Conservation (phyloP, 2,888 invertebrate species). For the Meandrusa payeni region DNA sequence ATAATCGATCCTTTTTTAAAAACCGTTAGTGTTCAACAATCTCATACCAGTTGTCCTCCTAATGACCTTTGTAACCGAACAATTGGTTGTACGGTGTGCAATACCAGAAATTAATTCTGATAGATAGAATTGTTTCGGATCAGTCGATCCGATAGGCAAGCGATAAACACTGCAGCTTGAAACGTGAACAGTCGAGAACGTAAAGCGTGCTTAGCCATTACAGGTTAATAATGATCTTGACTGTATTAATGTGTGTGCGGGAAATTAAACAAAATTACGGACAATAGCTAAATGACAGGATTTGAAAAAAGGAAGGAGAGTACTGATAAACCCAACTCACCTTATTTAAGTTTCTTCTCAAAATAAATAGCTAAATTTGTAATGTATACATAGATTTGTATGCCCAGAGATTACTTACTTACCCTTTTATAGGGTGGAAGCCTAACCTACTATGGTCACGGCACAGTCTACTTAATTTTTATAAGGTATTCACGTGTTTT, state of each 20-base stretch:
- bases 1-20: too few relatives aligned
- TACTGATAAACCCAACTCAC: too few relatives aligned
- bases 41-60: not conserved
- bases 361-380: too few relatives aligned
- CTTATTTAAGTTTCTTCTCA: too few relatives aligned
- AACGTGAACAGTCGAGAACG: conserved; percentile 4
- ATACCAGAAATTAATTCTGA: conserved; percentile 11
- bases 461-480: too few relatives aligned
- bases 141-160: conserved; percentile 1
- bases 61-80: not conserved
- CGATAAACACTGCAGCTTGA: conserved; percentile 1
- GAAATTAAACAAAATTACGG: not conserved
- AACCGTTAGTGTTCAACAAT: not conserved
- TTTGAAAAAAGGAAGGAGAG: too few relatives aligned
- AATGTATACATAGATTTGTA: too few relatives aligned
- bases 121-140: not conserved
- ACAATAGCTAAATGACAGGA: too few relatives aligned
- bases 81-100: not conserved
- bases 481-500: too few relatives aligned
- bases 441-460: too few relatives aligned
- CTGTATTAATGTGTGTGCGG: conserved; percentile 1
- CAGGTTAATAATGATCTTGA: not conserved
- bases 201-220: conserved; percentile 40
- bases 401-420: too few relatives aligned
- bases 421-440: too few relatives aligned